Conservation (phyloP, 53 echinoderm and acorn worm genomes). For the Luidia sarsii region DNA sequence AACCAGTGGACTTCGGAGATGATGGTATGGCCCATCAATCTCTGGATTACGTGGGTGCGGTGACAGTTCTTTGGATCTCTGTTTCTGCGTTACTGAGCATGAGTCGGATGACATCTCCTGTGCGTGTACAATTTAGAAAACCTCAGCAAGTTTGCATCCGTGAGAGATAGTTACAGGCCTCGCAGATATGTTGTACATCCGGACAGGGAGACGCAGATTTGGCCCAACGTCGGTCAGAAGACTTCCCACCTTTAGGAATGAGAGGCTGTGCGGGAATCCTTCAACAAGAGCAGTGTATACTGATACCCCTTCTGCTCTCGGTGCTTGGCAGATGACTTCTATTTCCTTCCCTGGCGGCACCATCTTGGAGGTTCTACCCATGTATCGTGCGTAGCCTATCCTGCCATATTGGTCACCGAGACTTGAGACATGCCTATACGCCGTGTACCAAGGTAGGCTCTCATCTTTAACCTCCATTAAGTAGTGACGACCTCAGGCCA, state of each 20-base stretch:
- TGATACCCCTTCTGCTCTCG: too few species aligned
- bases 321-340: too few species aligned
- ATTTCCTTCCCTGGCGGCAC: too few species aligned
- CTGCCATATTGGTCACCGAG: not conserved
- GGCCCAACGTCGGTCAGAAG: too few species aligned
- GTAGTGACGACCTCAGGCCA: not conserved
- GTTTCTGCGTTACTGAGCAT: not conserved
- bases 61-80: not conserved
- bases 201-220: too few species aligned
- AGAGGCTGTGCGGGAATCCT: too few species aligned
- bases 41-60: not conserved
- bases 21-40: not conserved
- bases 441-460: constrained; percentile 19
- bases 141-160: too few species aligned
- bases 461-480: constrained; percentile 1
- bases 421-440: not conserved
- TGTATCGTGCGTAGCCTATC: constrained; percentile 21
- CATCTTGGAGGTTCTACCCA: not conserved
- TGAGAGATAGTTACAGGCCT: too few species aligned
- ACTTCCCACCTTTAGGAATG: too few species aligned
- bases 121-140: not conserved
- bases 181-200: too few species aligned
- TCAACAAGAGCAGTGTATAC: too few species aligned
- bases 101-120: not conserved
- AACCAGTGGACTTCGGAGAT: too few species aligned